These are phyloP conservation scores for Congeria kusceri DNA, from an alignment of 2,888 invertebrate genomes.

Conservation along the genomic window DNA sequence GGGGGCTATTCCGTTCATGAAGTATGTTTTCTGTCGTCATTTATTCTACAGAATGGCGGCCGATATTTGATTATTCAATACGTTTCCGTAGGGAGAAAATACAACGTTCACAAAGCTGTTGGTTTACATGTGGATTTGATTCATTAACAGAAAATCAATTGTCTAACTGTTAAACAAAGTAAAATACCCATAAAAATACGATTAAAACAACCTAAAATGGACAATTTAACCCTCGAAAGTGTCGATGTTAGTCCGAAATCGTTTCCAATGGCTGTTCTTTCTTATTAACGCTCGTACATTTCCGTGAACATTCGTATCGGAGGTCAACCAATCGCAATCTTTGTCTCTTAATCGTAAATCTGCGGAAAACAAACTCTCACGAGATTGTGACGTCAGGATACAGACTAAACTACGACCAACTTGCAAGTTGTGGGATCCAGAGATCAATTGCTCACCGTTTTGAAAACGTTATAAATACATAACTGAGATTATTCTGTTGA, in stretches of 20 bases:
- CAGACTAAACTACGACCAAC: too few species aligned
- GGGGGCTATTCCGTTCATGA: constrained; percentile 62
- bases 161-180: not conserved
- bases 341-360: too few species aligned
- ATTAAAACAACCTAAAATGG: constrained; percentile 1
- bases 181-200: not conserved
- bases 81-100: constrained; percentile 43
- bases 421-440: too few species aligned
- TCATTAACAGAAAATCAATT: too few species aligned
- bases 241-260: constrained; percentile 51
- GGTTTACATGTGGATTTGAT: too few species aligned
- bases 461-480: too few species aligned
- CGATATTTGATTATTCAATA: constrained; percentile 23
- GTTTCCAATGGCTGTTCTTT: constrained; percentile 79
- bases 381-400: too few species aligned
- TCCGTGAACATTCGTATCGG: constrained; percentile 47
- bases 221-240: constrained; percentile 1
- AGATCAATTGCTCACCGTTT: too few species aligned
- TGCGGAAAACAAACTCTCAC: too few species aligned
- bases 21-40: constrained; percentile 63
- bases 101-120: too few species aligned
- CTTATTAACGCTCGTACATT: constrained; percentile 63
- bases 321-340: not conserved
- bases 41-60: constrained; percentile 71
- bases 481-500: too few species aligned